Evolutionary conservation across 1,140 invertebrate species (phyloP).

Genomic region (Monomorium pharaonis): DNA sequence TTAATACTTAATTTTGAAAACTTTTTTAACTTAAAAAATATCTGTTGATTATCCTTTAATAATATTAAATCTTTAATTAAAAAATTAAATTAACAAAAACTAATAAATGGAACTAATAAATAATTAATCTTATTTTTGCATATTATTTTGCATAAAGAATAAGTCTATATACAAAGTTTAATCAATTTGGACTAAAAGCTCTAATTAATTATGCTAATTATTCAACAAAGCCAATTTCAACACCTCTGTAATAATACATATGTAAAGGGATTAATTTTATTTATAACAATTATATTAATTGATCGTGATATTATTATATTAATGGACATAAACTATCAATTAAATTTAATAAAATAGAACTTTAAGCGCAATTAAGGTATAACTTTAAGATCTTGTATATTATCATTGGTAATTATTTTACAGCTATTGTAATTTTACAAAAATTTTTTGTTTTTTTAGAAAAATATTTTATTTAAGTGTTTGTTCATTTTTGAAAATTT

Average conservation of each 20-base stretch:
- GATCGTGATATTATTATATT: too few species aligned
- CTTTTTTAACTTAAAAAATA: not conserved
- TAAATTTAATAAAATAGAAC: not conserved
- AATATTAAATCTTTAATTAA: conserved; percentile 20
- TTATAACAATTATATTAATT: not conserved
- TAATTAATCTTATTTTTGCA: not conserved
- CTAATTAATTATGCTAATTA: not conserved
- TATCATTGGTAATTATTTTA: too few species aligned
- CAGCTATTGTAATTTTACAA: not conserved
- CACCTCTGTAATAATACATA: not conserved
- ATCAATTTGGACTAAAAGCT: not conserved
- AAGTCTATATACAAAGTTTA: not conserved
- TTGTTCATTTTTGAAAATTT: not conserved
- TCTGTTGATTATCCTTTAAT: not conserved
- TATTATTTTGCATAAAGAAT: not conserved
- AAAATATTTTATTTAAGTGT: not conserved
- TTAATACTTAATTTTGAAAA: not conserved
- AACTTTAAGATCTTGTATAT: not conserved
- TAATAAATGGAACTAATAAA: not conserved
- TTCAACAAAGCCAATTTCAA: not conserved
- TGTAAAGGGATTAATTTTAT: conserved; percentile 31
- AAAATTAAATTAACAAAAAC: not conserved
- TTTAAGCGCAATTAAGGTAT: not conserved
- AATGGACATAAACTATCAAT: not conserved
- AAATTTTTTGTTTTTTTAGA: not conserved